Evolutionary conservation across 2,888 invertebrate genomes (phyloP).

Genomic region (Ypsolopha sequella): DNA sequence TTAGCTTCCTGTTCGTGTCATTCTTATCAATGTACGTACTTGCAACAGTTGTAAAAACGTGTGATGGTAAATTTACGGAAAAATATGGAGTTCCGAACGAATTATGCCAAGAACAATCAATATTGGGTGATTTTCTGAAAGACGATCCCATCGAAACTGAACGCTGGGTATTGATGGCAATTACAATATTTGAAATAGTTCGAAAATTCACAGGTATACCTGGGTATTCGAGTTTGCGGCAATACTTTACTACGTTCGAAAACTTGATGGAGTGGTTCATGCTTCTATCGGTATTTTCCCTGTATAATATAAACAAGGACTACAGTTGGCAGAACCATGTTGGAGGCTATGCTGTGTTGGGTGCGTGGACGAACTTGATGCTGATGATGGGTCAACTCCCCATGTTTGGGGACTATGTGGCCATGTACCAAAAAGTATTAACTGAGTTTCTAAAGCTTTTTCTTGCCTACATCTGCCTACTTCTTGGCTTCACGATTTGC

Average conservation of each 20-base stretch:
- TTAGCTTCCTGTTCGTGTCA: conserved; percentile 84
- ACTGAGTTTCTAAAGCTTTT: conserved; percentile 87
- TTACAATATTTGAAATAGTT: conserved; percentile 82
- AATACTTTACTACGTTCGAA: conserved; percentile 86
- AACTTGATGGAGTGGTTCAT: conserved; percentile 92
- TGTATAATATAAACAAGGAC: conserved; percentile 82
- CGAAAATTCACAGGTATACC: conserved; percentile 85
- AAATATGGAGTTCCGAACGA: conserved; percentile 74
- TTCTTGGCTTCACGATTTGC: conserved; percentile 88
- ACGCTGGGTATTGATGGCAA: conserved; percentile 82
- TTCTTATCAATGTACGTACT: conserved; percentile 85
- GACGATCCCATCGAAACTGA: conserved; percentile 85
- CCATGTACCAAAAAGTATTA: conserved; percentile 90
- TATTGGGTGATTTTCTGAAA: conserved; percentile 78
- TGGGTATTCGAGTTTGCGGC: conserved; percentile 81
- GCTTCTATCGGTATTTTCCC: conserved; percentile 84
- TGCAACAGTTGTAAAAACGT: conserved; percentile 81
- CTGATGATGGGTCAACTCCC: conserved; percentile 90
- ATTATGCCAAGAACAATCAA: conserved; percentile 79
- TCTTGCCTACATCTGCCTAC: conserved; percentile 83
- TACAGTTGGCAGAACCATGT: conserved; percentile 90
- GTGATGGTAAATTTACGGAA: conserved; percentile 58
- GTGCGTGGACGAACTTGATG: conserved; percentile 91
- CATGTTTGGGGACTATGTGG: conserved; percentile 90
- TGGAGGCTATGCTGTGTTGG: conserved; percentile 86